Conservation (phyloP, 2,888 invertebrate species). For the Drosophila lutescens region DNA sequence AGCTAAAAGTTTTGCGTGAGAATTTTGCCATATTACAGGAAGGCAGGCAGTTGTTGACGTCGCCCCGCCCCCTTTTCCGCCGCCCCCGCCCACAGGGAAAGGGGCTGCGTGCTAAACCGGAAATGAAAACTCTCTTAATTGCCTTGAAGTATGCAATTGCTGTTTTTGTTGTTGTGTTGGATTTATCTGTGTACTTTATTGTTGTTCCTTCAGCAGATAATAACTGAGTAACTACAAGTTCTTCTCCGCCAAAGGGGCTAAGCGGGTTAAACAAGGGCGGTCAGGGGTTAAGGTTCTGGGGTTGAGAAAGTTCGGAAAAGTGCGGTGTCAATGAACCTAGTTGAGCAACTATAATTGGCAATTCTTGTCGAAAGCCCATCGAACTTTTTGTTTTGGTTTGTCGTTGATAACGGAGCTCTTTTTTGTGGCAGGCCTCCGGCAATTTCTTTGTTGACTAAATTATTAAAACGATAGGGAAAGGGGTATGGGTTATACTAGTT, state of each 20-base stretch:
- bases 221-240: constrained; percentile 48
- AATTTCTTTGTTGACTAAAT: constrained; percentile 9
- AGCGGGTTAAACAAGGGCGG: neutral
- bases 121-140: constrained; percentile 74
- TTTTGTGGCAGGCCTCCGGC: constrained; percentile 19
- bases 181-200: constrained; percentile 40
- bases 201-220: constrained; percentile 51
- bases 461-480: constrained; percentile 9
- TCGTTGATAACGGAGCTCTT: constrained; percentile 19
- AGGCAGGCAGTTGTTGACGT: constrained; percentile 30
- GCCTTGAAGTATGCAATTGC: constrained; percentile 71
- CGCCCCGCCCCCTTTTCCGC: constrained; percentile 3
- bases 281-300: constrained; percentile 4
- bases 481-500: neutral
- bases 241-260: constrained; percentile 15
- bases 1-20: constrained; percentile 73
- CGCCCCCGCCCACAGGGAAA: neutral
- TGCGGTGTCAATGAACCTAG: constrained; percentile 61
- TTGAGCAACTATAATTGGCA: constrained; percentile 54
- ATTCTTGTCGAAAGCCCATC: constrained; percentile 55
- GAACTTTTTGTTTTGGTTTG: constrained; percentile 41
- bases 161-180: constrained; percentile 25
- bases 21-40: constrained; percentile 72
- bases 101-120: constrained; percentile 69
- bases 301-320: constrained; percentile 36